A percentile compares a stretch with the other conserved stretches of the same genome.
Conservation (phyloP, 1,140 invertebrate species). For the Zaprionus vittiger region DNA sequence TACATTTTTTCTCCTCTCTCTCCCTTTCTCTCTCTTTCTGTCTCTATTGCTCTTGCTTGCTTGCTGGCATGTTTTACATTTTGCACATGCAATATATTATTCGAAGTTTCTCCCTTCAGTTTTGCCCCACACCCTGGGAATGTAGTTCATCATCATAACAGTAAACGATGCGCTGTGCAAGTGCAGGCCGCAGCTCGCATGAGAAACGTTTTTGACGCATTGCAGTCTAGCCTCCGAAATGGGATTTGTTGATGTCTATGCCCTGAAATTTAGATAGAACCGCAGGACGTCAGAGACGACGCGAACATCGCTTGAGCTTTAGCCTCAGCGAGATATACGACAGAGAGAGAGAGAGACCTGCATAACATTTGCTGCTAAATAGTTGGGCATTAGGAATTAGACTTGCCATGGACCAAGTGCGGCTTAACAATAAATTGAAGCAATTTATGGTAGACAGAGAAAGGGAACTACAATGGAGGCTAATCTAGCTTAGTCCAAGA, state of each 20-base stretch:
- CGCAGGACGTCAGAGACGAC: slow-evolving; percentile 5
- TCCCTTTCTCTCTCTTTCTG: neutral
- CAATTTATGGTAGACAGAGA: slow-evolving; percentile 25
- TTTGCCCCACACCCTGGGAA: neutral
- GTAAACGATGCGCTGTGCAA: slow-evolving; percentile 48
- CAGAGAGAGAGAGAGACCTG: slow-evolving; percentile 8
- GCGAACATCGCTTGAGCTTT: neutral
- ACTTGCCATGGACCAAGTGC: slow-evolving; percentile 27
- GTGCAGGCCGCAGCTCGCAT: slow-evolving; percentile 44
- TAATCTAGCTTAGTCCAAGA: slow-evolving; percentile 6
- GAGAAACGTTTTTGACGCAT: slow-evolving; percentile 67
- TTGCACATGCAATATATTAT: slow-evolving; percentile 49
- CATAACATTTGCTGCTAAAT: slow-evolving; percentile 45
- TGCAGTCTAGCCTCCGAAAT: slow-evolving; percentile 53
- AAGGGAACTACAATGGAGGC: neutral
- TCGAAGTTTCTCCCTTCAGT: neutral
- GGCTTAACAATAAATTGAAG: slow-evolving; percentile 47
- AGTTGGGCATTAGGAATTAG: slow-evolving; percentile 47
- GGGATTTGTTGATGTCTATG: slow-evolving; percentile 52
- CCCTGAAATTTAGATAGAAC: slow-evolving; percentile 37
- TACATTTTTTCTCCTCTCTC: slow-evolving; percentile 39
- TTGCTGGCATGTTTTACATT: slow-evolving; percentile 52
- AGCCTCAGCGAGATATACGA: neutral
- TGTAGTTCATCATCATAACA: slow-evolving; percentile 61
- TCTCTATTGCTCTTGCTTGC: neutral